Conservation (phyloP, 2,797 vertebrate genomes). For the Podarcis siculus region DNA sequence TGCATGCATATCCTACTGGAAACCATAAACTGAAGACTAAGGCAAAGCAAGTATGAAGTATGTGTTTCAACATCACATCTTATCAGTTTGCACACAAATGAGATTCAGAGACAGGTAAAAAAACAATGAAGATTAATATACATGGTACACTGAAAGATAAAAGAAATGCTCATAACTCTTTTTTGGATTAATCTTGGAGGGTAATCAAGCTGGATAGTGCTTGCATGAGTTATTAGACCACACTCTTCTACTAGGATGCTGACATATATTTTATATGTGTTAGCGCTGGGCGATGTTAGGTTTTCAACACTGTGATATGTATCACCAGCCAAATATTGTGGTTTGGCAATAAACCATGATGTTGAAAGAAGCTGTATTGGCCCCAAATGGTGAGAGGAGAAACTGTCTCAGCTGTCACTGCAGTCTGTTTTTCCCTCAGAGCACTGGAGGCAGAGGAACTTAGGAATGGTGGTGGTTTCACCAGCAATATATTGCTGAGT, state of each 20-base stretch:
- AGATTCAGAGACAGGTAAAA: not conserved
- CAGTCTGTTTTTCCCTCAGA: too few species aligned
- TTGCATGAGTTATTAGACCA: not conserved
- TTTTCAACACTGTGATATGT: too few species aligned
- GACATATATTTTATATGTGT: not conserved
- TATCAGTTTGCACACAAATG: constrained; percentile 13
- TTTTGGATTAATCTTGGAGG: not conserved
- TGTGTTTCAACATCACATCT: constrained; percentile 18
- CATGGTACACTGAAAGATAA: not conserved
- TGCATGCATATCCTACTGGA: constrained; percentile 5
- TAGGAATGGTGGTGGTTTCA: too few species aligned
- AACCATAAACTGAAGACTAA: constrained; percentile 37
- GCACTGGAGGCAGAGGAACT: too few species aligned
- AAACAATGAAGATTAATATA: not conserved
- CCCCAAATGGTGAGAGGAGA: too few species aligned
- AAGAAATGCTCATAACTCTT: not conserved
- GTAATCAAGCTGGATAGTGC: not conserved
- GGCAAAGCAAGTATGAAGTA: not conserved
- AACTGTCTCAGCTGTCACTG: too few species aligned
- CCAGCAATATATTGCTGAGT: too few species aligned
- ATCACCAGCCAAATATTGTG: too few species aligned
- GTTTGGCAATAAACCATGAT: too few species aligned
- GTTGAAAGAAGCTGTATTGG: too few species aligned
- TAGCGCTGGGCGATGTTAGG: too few species aligned
- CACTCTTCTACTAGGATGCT: not conserved